Base-by-base conservation (phyloP, 2,888 invertebrate genomes). In the Cartodere bifasciata region DNA sequence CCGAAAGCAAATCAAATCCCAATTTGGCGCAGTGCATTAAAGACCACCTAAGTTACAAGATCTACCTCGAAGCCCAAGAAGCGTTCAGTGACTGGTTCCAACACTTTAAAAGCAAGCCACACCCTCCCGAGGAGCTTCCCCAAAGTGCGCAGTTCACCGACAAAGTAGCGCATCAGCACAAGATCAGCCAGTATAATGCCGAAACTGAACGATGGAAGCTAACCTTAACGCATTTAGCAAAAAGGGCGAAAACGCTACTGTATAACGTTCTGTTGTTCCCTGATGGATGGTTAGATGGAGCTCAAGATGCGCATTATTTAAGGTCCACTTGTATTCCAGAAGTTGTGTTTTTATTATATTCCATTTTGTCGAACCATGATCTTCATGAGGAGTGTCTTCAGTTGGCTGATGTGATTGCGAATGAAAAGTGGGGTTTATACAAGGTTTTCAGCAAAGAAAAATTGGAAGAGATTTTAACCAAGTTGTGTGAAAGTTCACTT, bases 21-120 rank as follows among this genome's bases (percentile, higher is more conserved):
- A 61, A 67, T 44, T 55, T 56, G 4, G 46, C 64, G 38, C 63
- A 63, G 42, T 60, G 60, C 28, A 55, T 91, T 31, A 72, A 84
- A 42, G 92, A 94, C 56, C 84, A 85, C 60, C 65, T 92, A 16
- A 87, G 91, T 57, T 73, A 87, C 49, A 82, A 84, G 58, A 74
- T 85, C 0, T 94, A 91, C 55, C 63, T 94, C 41, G 79, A 84
- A 48, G 88, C 86, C 3, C 69, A 87, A 37, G 87, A 91, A 57
- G 75, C 81, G 4, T 92, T 90, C 59, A 77, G 79, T 39, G 82
- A 85, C 46, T 94, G 92, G 92, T 84, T 84, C 44, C 73, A 80
- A 41, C 76, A 84, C 49, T 84, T 70, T 43, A 78, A 83, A 49
- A 77, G 74, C 1, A 77, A 78, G 55, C 94, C 92, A 0, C 67